Evolutionary conservation across 2,888 invertebrate species (phyloP).

Genomic region (Arge pagana): DNA sequence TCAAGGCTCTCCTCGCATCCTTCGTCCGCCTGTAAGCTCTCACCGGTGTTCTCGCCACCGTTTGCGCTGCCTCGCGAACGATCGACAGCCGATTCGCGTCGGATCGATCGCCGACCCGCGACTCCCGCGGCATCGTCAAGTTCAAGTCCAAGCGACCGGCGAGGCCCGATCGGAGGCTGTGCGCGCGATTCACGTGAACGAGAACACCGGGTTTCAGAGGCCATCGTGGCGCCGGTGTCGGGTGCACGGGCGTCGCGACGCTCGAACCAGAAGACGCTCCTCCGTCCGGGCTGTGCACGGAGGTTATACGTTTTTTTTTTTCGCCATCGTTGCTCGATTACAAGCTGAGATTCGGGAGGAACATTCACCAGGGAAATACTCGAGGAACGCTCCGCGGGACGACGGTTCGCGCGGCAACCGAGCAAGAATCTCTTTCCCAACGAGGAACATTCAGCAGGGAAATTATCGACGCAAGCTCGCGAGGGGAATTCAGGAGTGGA

Average conservation of each 20-base stretch:
- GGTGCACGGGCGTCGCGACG: slow-evolving; percentile 43
- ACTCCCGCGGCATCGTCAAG: slow-evolving; percentile 36
- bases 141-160: slow-evolving; percentile 42
- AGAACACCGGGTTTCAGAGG: slow-evolving; percentile 86
- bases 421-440: too few relatives aligned
- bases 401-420: too few relatives aligned
- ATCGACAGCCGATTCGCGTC: slow-evolving; percentile 7
- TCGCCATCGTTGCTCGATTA: slow-evolving; percentile 18
- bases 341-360: too few relatives aligned
- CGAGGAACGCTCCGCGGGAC: too few relatives aligned
- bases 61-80: slow-evolving; percentile 10
- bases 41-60: slow-evolving; percentile 33
- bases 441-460: too few relatives aligned
- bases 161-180: slow-evolving; percentile 63
- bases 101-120: slow-evolving; percentile 24
- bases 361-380: too few relatives aligned
- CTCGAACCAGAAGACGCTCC: slow-evolving; percentile 53
- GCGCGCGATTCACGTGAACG: slow-evolving; percentile 84
- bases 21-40: slow-evolving; percentile 42
- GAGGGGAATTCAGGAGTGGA: too few relatives aligned
- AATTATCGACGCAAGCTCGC: too few relatives aligned
- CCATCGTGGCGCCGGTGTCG: slow-evolving; percentile 73
- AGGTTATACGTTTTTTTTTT: too few relatives aligned
- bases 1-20: slow-evolving; percentile 33
- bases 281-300: slow-evolving; percentile 59